A percentile compares a stretch with the other conserved stretches of the same genome.
These are phyloP conservation scores for Siderastrea radians DNA, from an alignment of 92 coral and sea anemone genomes.

Conservation along the genomic window DNA sequence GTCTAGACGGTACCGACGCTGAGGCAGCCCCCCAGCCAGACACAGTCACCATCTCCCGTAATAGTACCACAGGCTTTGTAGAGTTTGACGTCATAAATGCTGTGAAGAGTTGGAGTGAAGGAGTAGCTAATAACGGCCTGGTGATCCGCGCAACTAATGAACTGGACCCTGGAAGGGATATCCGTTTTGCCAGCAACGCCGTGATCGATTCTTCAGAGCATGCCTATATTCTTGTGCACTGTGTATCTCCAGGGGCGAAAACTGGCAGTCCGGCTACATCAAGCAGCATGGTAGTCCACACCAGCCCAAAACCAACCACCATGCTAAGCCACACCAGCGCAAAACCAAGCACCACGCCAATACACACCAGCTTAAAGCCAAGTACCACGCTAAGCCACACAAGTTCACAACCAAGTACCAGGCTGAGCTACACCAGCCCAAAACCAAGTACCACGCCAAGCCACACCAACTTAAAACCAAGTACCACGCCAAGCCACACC, in stretches of 20 bases:
- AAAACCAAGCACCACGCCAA: too few species aligned
- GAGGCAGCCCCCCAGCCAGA: conserved; percentile 37
- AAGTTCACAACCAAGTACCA: too few species aligned
- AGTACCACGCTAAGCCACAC: too few species aligned
- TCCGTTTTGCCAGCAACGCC: conserved; percentile 83
- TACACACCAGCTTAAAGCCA: too few species aligned
- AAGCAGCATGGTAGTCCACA: too few species aligned
- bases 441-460: too few species aligned
- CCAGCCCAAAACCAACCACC: too few species aligned
- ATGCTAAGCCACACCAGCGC: too few species aligned
- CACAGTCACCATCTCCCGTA: conserved; percentile 65
- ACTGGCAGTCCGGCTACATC: background rate
- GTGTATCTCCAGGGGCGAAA: background rate
- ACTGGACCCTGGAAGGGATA: conserved; percentile 53
- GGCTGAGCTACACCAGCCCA: too few species aligned
- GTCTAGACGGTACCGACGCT: conserved; percentile 54
- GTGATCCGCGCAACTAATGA: conserved; percentile 53
- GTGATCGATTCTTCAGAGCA: conserved; percentile 34
- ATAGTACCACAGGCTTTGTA: conserved; percentile 61
- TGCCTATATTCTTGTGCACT: conserved; percentile 62
- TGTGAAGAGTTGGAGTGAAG: conserved; percentile 66
- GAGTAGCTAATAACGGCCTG: conserved; percentile 71
- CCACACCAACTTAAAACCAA: too few species aligned
- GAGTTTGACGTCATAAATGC: conserved; percentile 59
- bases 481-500: too few species aligned